Base-by-base conservation (phyloP, 2,888 invertebrate species). In the Periphyllus acericola region DNA sequence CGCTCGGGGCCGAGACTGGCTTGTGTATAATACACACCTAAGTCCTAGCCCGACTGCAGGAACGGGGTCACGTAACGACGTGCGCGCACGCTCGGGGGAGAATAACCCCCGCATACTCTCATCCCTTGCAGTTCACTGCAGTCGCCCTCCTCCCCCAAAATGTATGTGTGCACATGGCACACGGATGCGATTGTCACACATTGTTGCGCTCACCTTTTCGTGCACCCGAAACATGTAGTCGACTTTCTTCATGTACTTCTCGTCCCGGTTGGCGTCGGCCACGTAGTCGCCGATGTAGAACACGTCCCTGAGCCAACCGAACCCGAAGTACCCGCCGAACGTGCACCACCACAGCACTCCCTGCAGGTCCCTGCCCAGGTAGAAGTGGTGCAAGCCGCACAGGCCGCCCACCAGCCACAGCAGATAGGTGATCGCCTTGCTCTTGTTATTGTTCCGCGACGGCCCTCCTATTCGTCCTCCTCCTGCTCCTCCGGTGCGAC, bases 281-380 rank as follows among this genome's bases (percentile, higher is more conserved):
- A 98, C 97, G 92, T 98, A 98, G 85, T 95, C 93, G 0, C 97
- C 96, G 88, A 99, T 95, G 89, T 94, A 93, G 90, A 96, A 96
- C 3, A 97, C 91, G 91, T 99, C 99, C 14, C 95, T 93, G 0
- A 98, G 90, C 96, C 97, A 98, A 17, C 98, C 98, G 29, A 96
- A 91, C 0, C 97, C 96, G 90, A 94, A 93, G 91, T 96, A 96
- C 6, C 98, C 98, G 1, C 96, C 98, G 32, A 96, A 92, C 0
- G 97, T 96, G 89, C 95, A 95, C 94, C 96, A 96, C 94, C 96
- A 97, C 0, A 98, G 93, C 91, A 98, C 96, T 0, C 97, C 98
- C 90, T 99, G 99, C 36, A 95, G 93, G 92, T 98, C 97, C 88
- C 98, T 93, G 85, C 95, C 94, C 89, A 99, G 92, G 92, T 99